Evolutionary conservation across 1,140 invertebrate genomes (phyloP), one percentile per base, ranked within the genome.

Genomic region (Macrocentrus cingulum): DNA sequence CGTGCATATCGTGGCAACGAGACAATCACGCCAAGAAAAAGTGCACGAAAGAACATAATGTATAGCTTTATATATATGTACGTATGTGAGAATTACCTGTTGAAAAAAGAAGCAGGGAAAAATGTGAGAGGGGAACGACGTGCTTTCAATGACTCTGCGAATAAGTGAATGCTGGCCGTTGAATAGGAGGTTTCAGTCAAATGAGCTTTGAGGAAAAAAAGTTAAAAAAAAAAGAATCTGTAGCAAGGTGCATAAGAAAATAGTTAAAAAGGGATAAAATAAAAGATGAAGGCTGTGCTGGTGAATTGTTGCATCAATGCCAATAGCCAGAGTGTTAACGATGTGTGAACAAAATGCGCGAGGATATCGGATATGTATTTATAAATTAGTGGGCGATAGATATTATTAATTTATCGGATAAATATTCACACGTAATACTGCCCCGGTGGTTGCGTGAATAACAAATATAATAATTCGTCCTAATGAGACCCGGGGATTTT

Each of bases 171-270:
- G 60, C 60, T 29, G 44, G 50, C 58, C 50, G 34, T 45, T 54
- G 52, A 59, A 60, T 58, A 60, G 58, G 34, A 60, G 54, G 56
- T 62, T 64, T 66, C 59, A 64, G 62, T 63, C 63, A 67, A 67
- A 67, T 61, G 60, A 67, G 61, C 60, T 66, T 66, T 49, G 41
- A 63, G 65, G n/a, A n/a, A n/a, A n/a, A n/a, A n/a, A n/a, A n/a
- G n/a, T n/a, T 11, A 11, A 11, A 6, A 68, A 58, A 44, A 56
- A 34, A 50, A 45, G 41, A 54, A 60, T 11, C 18, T 39, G 29
- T 46, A 36, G 22, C 51, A 2, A 32, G 11, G 13, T 54, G 39
- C 6, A 32, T 44, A 34, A 36, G 36, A 25, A 15, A 4, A 58
- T 32, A n/a, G 20, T 20, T 29, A n/a, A n/a, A 51, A 37, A 51